Evolutionary conservation across 2,113 vertebrate genomes (phyloP).

Genomic region (Campylomormyrus tamandua): DNA sequence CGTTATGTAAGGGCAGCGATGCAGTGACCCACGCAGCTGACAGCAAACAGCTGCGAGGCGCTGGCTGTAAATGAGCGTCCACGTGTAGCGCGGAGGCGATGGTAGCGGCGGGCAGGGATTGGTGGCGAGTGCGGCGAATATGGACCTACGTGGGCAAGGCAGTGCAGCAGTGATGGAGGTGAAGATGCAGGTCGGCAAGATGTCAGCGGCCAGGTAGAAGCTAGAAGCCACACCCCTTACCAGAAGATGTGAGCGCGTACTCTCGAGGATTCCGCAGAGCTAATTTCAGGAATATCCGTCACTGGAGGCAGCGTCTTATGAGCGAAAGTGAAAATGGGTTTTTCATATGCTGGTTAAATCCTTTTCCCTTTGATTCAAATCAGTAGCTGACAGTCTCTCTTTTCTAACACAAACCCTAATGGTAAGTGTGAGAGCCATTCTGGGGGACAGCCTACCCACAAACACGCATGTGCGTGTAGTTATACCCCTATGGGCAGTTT

Average conservation of each 20-base stretch:
- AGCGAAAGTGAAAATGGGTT: neutral
- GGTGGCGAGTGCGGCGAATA: neutral
- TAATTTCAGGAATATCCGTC: neutral
- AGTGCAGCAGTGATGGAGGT: neutral
- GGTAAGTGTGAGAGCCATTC: neutral
- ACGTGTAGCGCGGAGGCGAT: neutral
- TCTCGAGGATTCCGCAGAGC: neutral
- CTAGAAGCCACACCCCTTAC: neutral
- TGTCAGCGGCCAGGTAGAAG: neutral
- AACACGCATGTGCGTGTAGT: neutral
- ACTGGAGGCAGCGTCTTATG: neutral
- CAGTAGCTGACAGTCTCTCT: neutral
- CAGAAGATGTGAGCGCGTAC: neutral
- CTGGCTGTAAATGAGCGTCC: neutral
- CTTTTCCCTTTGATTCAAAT: neutral
- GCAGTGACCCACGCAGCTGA: neutral
- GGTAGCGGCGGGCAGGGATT: neutral
- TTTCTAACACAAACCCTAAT: neutral
- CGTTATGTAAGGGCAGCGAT: neutral
- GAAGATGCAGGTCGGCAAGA: neutral
- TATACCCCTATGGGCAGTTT: neutral
- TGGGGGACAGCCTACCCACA: neutral
- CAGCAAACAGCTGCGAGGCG: neutral
- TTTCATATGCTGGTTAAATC: neutral
- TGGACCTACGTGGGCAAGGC: neutral